Conservation (phyloP, 2,113 vertebrate species). For the Pogonocichla stellata region DNA sequence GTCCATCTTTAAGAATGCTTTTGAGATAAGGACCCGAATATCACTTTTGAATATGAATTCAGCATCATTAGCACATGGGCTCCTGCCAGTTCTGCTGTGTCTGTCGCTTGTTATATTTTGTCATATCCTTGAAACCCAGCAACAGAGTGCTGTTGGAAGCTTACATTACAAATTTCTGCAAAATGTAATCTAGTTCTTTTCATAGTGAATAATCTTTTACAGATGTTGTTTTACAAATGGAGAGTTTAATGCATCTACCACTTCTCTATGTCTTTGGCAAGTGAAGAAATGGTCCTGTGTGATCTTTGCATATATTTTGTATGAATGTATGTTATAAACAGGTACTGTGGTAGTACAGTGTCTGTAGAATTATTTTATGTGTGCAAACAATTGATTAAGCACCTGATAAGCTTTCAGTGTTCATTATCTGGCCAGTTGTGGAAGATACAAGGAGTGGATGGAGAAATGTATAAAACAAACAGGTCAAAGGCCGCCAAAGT, state of each 20-base stretch:
- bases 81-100: neutral
- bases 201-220: neutral
- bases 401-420: neutral
- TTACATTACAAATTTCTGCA: neutral
- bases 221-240: neutral
- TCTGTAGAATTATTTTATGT: neutral
- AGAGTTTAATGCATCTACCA: neutral
- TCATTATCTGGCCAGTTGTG: neutral
- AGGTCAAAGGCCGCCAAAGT: neutral
- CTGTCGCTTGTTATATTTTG: neutral
- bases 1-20: neutral
- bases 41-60: neutral
- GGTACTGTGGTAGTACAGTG: neutral
- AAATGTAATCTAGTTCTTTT: neutral
- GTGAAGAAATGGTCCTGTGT: neutral
- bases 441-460: neutral
- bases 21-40: neutral
- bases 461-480: neutral
- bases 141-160: neutral
- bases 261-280: neutral
- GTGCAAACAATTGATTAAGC: neutral
- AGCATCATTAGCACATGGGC: neutral
- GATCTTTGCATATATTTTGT: neutral
- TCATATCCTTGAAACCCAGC: neutral
- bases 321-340: neutral